Percentiles rank a stretch among this genome's conserved stretches.
Evolutionary conservation across 2,113 vertebrate genomes (phyloP).

Genomic region (Thinocorus orbignyianus): DNA sequence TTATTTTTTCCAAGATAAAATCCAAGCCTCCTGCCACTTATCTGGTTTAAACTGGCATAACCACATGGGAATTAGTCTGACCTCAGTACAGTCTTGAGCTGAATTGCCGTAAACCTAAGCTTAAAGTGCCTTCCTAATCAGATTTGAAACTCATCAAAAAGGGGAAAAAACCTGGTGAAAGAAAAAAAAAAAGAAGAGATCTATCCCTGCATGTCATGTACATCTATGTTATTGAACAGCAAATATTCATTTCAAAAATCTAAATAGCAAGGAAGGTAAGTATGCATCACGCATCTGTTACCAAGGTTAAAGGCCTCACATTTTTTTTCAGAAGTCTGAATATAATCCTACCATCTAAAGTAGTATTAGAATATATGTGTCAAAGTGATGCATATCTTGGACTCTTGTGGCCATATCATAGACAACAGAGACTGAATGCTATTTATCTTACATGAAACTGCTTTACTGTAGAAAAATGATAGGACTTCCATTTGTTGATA

Average conservation of each 20-base stretch:
- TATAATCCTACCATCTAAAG: slow-evolving; percentile 59
- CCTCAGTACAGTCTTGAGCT: neutral
- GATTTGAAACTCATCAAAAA: slow-evolving; percentile 1
- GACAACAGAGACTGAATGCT: slow-evolving; percentile 68
- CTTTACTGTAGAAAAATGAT: slow-evolving; percentile 72
- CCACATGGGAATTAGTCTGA: neutral
- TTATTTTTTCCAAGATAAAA: neutral
- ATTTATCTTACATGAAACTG: slow-evolving; percentile 73
- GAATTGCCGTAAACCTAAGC: neutral
- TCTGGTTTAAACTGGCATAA: neutral
- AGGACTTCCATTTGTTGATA: slow-evolving; percentile 70
- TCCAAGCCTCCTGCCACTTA: neutral
- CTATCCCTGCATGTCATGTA: neutral
- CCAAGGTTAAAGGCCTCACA: slow-evolving; percentile 11
- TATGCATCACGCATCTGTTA: slow-evolving; percentile 15
- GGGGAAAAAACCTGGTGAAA: neutral
- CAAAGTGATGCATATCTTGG: slow-evolving; percentile 72
- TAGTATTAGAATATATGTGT: slow-evolving; percentile 67
- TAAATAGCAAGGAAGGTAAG: slow-evolving; percentile 6
- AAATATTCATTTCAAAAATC: neutral
- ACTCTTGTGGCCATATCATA: slow-evolving; percentile 48
- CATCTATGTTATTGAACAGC: neutral
- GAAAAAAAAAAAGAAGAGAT: neutral
- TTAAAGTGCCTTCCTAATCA: slow-evolving; percentile 10
- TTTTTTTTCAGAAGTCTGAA: slow-evolving; percentile 45